phyloP scores from a whole-genome alignment of 2,113 vertebrate species.

The Turnix velox region DNA sequence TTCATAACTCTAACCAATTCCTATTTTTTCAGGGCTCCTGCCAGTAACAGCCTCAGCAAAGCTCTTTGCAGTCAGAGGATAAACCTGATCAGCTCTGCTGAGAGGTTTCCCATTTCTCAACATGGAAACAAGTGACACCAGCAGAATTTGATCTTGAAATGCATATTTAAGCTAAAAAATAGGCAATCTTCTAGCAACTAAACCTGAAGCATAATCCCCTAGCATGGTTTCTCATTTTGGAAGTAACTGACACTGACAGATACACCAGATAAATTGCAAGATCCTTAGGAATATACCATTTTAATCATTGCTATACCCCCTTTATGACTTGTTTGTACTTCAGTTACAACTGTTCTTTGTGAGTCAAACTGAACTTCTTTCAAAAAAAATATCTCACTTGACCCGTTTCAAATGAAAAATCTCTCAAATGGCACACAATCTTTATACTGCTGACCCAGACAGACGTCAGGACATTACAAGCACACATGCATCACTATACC shows the following conservation, averaged over 20 bases:
- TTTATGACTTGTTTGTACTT: background rate
- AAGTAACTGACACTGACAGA: background rate
- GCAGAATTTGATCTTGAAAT: background rate
- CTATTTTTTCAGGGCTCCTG: background rate
- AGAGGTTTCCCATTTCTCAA: background rate
- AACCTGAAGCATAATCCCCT: background rate
- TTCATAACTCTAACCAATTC: background rate
- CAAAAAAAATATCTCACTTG: background rate
- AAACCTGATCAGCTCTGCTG: background rate
- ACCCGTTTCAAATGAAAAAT: background rate
- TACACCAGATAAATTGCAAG: background rate
- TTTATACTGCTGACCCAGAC: background rate
- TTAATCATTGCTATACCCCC: background rate
- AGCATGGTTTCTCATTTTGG: background rate
- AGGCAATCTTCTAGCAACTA: background rate
- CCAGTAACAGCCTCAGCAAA: background rate
- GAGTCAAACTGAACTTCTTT: background rate
- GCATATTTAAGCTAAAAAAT: background rate
- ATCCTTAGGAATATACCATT: background rate
- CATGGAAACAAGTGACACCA: background rate
- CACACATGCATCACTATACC: slow-evolving; percentile 81
- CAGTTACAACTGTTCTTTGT: background rate
- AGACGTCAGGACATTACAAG: slow-evolving; percentile 15
- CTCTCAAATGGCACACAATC: background rate
- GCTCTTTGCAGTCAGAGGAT: background rate